Percentiles rank a stretch among this genome's conserved stretches.
Conservation (phyloP, 30 jellyfish, hydroid and myxozoan genomes). For the Turritopsis rubra region DNA sequence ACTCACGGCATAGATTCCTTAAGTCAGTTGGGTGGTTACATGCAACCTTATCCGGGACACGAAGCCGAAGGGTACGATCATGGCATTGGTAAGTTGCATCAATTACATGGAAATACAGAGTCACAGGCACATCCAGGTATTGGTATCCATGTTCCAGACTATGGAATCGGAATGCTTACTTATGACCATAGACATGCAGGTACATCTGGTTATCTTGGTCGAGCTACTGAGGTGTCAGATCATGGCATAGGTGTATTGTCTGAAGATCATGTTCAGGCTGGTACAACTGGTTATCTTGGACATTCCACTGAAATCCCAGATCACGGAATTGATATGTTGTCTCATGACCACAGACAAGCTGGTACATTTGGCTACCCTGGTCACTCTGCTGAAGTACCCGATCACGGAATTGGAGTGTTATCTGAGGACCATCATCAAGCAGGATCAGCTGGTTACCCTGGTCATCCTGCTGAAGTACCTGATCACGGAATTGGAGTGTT, state of each 20-base stretch:
- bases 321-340: neutral
- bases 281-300: neutral
- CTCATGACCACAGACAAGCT: neutral
- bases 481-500: conserved; percentile 8
- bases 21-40: neutral
- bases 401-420: conserved; percentile 7
- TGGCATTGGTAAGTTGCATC: neutral
- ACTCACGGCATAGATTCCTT: neutral
- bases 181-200: neutral
- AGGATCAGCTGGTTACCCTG: neutral
- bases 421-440: conserved; percentile 7
- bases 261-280: neutral
- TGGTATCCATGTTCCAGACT: neutral
- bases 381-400: neutral
- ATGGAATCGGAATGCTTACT: neutral
- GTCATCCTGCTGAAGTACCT: neutral
- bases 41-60: neutral
- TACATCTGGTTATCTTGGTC: neutral
- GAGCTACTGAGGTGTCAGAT: neutral
- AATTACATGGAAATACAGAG: neutral
- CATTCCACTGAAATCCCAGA: neutral
- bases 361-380: neutral
- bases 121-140: neutral
- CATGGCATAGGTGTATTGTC: neutral
- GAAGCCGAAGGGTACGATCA: neutral